Evolutionary conservation across 92 coral and sea anemone genomes (phyloP).

Genomic region (Epizoanthus illoricatus): DNA sequence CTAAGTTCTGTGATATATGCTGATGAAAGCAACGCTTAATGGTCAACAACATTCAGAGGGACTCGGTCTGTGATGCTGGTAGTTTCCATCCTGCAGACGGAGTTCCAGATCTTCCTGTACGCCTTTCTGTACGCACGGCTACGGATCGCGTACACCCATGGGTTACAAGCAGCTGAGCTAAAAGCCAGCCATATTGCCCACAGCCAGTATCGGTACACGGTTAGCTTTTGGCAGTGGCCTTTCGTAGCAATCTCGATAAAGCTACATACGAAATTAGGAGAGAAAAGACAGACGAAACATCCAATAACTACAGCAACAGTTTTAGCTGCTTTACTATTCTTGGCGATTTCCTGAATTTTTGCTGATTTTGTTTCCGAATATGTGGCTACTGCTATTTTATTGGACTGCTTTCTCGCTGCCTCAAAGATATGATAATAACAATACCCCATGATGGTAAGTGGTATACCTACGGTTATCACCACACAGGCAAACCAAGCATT

Average conservation of each 20-base stretch:
- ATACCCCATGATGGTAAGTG: slow-evolving; percentile 30
- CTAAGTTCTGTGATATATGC: no score
- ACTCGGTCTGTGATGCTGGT: no score
- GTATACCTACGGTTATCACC: slow-evolving; percentile 20
- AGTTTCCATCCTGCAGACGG: no score
- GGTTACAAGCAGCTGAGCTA: slow-evolving; percentile 31
- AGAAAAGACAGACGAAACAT: slow-evolving; percentile 10
- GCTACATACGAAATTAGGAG: slow-evolving; percentile 37
- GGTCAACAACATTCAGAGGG: no score
- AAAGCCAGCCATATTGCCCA: slow-evolving; percentile 39
- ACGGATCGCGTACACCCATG: slow-evolving; percentile 36
- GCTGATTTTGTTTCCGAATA: not conserved
- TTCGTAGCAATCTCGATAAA: not conserved
- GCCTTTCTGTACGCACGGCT: slow-evolving; percentile 17
- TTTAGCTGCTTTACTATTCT: slow-evolving; percentile 11
- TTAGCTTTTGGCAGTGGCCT: slow-evolving; percentile 3
- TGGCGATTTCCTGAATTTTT: not conserved
- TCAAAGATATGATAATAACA: slow-evolving; percentile 33
- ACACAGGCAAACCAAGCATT: slow-evolving; percentile 35
- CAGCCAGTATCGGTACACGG: slow-evolving; percentile 23
- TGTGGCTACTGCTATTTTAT: slow-evolving; percentile 1
- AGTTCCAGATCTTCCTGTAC: not conserved
- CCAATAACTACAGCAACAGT: slow-evolving; percentile 36
- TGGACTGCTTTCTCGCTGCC: slow-evolving; percentile 18
- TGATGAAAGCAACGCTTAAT: no score